phyloP scores from a whole-genome alignment of 2,888 invertebrate species.

The Petrophora chlorosata region DNA sequence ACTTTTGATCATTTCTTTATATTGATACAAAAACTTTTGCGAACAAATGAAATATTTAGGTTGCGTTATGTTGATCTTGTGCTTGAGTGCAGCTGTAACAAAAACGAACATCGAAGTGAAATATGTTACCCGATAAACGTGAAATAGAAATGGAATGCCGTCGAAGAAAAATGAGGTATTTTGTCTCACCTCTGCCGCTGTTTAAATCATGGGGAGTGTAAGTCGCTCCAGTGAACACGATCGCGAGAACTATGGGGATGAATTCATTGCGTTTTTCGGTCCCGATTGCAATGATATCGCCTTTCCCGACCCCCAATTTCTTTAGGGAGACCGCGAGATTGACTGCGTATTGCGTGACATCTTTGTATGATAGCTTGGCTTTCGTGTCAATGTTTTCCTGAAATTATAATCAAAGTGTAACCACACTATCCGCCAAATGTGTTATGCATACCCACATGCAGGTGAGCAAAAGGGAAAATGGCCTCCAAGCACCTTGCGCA shows the following conservation, averaged over 20 bases:
- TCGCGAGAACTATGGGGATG: conserved; percentile 75
- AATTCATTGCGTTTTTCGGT: conserved; percentile 85
- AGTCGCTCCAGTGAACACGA: conserved; percentile 69
- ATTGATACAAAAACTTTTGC: conserved; percentile 69
- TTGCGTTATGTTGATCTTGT: conserved; percentile 85
- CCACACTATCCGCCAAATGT: no score
- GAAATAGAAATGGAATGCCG: conserved; percentile 24
- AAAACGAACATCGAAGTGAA: conserved; percentile 7
- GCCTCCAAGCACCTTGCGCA: no score
- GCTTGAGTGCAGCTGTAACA: conserved; percentile 84
- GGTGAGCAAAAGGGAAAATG: no score
- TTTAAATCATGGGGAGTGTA: conserved; percentile 59
- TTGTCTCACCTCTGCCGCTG: conserved; percentile 56
- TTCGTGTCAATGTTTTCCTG: conserved; percentile 83
- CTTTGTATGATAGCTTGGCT: conserved; percentile 75
- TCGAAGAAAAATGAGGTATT: conserved; percentile 31
- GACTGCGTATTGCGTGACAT: conserved; percentile 79
- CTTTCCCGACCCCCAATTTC: conserved; percentile 71
- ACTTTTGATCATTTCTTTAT: conserved; percentile 50
- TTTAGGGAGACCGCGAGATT: conserved; percentile 78
- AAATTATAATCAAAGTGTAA: no score
- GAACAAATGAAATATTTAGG: conserved; percentile 87
- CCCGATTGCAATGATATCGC: conserved; percentile 83
- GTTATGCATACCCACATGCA: no score
- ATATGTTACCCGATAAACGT: conserved; percentile 8